Base-by-base conservation (phyloP, 2,888 invertebrate species). In the Amblyteles armatorius region DNA sequence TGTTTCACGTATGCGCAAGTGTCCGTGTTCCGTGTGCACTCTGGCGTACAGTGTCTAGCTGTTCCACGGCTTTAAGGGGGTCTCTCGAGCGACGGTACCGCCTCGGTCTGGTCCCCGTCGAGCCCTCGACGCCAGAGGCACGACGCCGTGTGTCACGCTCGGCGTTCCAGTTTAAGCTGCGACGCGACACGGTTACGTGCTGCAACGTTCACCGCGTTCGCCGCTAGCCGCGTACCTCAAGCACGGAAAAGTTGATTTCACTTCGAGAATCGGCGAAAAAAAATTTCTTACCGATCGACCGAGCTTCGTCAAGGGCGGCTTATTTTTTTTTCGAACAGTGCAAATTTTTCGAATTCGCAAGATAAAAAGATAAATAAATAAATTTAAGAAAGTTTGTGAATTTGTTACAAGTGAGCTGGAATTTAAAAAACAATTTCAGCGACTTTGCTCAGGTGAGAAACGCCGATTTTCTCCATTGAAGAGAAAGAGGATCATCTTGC, bases 151-250 rank as follows among this genome's bases (percentile, higher is more conserved):
- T 90, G 89, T 90, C 90, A 89, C 88, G 90, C 90, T 89, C 89
- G 79, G 87, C 90, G 91, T 92, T 92, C 90, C 91, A 93, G 93
- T 93, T 90, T 88, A 88, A 91, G 89, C 90, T 88, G 84, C 89
- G 88, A 80, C 89, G 88, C 88, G 90, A 87, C 84, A 87, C 89
- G 89, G 88, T 86, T 88, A 85, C 80, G 82, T 87, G 86, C 88
- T 87, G 86, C 88, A 80, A 78, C 74, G 82, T 65, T 71, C 57
- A 13, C 26, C 72, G 52, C 52, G 33, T 50, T 65, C 68, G 55
- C 63, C 36, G 69, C 44, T 48, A 57, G 29, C 69, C 29, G 5
- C 26, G 22, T 44, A 13, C 11, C 44, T 3, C 44, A 16, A 63
- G 44, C 50, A n/a, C 44, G 36, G 60, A 48, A 55, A 72, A 79